Conservation (phyloP, 1,140 invertebrate species). For the Brachionus rubens region DNA sequence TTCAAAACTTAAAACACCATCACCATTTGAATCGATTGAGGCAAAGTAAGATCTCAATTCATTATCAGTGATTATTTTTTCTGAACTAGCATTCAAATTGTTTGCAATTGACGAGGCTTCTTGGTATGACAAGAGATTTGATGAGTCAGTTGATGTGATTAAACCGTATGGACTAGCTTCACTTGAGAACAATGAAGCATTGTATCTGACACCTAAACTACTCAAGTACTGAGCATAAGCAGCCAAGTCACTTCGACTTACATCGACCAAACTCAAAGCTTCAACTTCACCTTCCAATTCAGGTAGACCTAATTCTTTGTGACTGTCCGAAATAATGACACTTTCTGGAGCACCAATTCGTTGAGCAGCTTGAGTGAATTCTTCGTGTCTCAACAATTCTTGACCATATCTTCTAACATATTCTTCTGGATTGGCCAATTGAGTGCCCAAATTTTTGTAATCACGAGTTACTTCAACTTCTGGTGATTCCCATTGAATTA, state of each 20-base stretch:
- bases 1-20: constrained; percentile 1
- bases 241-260: background rate
- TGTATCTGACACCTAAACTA: background rate
- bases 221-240: background rate
- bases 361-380: background rate
- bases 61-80: background rate
- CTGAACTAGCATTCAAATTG: background rate
- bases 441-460: background rate
- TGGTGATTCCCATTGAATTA: background rate
- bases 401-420: background rate
- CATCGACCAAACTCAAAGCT: background rate
- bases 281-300: background rate
- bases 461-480: background rate
- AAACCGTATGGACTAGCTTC: background rate
- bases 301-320: background rate
- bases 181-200: background rate
- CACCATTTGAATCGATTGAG: constrained; percentile 29
- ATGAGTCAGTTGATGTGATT: background rate
- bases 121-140: constrained; percentile 1
- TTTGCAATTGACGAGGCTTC: background rate
- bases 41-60: constrained; percentile 38
- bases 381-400: background rate
- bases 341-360: background rate
- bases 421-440: background rate
- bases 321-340: background rate